Evolutionary conservation across 2,888 invertebrate genomes (phyloP).

Genomic region (Andrena minutula): DNA sequence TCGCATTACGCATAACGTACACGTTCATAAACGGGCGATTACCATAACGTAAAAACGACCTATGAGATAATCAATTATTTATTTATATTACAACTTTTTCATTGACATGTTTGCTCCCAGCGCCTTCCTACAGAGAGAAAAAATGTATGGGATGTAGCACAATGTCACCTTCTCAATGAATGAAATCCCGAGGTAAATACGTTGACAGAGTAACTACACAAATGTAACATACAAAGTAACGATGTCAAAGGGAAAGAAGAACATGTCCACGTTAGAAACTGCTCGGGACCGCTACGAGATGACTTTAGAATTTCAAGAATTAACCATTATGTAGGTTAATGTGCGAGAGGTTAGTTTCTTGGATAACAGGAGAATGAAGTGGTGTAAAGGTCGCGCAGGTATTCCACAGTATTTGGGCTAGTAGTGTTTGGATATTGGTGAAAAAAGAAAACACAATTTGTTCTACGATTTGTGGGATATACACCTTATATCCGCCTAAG

Average conservation of each 20-base stretch:
- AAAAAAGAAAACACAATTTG: slow-evolving; percentile 18
- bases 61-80: slow-evolving; percentile 9
- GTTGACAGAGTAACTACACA: neutral
- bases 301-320: slow-evolving; percentile 22
- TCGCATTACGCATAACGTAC: slow-evolving; percentile 13
- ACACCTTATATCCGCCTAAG: slow-evolving; percentile 17
- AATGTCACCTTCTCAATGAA: slow-evolving; percentile 40
- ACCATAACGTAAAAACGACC: neutral
- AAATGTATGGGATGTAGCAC: slow-evolving; percentile 15
- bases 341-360: slow-evolving; percentile 29
- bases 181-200: slow-evolving; percentile 33
- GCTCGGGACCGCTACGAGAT: slow-evolving; percentile 13
- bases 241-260: neutral
- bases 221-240: neutral
- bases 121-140: slow-evolving; percentile 17
- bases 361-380: slow-evolving; percentile 5
- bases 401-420: slow-evolving; percentile 29
- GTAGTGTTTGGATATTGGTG: slow-evolving; percentile 3
- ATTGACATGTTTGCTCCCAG: slow-evolving; percentile 18
- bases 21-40: neutral
- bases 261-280: slow-evolving; percentile 15
- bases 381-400: neutral
- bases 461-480: slow-evolving; percentile 27
- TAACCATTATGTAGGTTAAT: slow-evolving; percentile 54
- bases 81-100: slow-evolving; percentile 8